Conservation (phyloP, 2,113 vertebrate species). For the Alethe diademata region DNA sequence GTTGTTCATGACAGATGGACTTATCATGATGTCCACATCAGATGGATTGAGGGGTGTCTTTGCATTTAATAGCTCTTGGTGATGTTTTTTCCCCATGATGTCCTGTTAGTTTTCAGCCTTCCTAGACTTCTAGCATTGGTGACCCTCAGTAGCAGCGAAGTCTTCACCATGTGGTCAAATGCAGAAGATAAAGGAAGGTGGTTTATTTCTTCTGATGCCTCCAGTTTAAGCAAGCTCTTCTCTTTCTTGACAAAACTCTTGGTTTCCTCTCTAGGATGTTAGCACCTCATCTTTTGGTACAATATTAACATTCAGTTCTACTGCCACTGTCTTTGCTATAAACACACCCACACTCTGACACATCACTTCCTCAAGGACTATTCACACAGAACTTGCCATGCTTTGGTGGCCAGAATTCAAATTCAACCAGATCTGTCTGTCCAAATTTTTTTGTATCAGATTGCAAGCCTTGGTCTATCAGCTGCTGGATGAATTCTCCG, state of each 20-base stretch:
- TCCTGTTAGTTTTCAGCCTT: not conserved
- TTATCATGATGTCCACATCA: not conserved
- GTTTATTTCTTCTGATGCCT: not conserved
- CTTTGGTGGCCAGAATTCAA: slow-evolving; percentile 2
- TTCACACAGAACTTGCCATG: not conserved
- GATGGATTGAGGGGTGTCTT: not conserved
- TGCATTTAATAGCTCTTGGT: not conserved
- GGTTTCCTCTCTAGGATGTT: not conserved
- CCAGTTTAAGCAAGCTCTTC: not conserved
- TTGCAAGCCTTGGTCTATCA: not conserved
- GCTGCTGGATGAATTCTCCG: not conserved
- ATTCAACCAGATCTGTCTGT: not conserved
- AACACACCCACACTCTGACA: not conserved
- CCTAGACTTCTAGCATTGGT: not conserved
- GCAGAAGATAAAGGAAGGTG: not conserved
- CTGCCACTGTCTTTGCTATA: not conserved
- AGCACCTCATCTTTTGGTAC: not conserved
- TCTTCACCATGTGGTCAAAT: not conserved
- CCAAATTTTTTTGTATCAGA: not conserved
- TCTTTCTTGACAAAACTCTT: not conserved
- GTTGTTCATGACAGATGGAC: accelerated
- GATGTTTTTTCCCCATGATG: not conserved
- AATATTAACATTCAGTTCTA: not conserved
- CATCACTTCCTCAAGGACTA: not conserved
- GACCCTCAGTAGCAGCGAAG: not conserved